phyloP scores from a whole-genome alignment of 2,797 vertebrate species.

The Rhinatrema bivittatum region DNA sequence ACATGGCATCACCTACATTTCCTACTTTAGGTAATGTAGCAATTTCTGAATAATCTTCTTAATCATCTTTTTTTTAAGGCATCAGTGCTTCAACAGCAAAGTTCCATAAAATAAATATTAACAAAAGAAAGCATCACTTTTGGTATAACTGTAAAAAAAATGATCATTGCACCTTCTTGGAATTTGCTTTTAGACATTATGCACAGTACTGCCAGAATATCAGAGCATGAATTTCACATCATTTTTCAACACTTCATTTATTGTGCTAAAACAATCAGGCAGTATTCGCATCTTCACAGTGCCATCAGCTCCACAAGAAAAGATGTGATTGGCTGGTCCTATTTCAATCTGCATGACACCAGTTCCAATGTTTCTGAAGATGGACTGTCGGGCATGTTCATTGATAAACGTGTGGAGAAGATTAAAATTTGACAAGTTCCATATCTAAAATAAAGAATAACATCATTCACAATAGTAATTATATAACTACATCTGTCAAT shows the following conservation, averaged over 20 bases:
- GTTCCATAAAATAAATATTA: slow-evolving; percentile 44
- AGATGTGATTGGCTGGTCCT: slow-evolving; percentile 84
- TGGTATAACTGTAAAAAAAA: slow-evolving; percentile 32
- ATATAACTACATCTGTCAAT: too few species aligned
- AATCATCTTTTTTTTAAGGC: slow-evolving; percentile 63
- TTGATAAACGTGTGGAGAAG: slow-evolving; percentile 82
- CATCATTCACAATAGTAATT: slow-evolving; percentile 11
- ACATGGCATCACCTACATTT: slow-evolving; percentile 29
- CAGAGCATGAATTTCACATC: slow-evolving; percentile 84
- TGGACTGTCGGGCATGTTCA: slow-evolving; percentile 90
- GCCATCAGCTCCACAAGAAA: slow-evolving; percentile 95
- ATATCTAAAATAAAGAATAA: slow-evolving; percentile 60
- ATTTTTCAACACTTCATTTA: slow-evolving; percentile 68
- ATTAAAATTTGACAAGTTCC: slow-evolving; percentile 74
- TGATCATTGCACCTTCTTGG: slow-evolving; percentile 30
- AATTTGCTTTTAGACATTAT: slow-evolving; percentile 30
- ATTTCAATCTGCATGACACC: slow-evolving; percentile 96
- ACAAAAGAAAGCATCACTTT: slow-evolving; percentile 28
- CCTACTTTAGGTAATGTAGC: slow-evolving; percentile 39
- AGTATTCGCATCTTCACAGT: slow-evolving; percentile 95
- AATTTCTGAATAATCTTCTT: slow-evolving; percentile 43
- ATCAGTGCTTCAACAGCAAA: slow-evolving; percentile 57
- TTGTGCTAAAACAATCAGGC: slow-evolving; percentile 70
- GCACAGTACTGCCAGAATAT: slow-evolving; percentile 22
- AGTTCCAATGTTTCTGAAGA: slow-evolving; percentile 95